Evolutionary conservation across 2,888 invertebrate species (phyloP), one percentile per base, ranked within the genome.

Genomic region (Myopa testacea): DNA sequence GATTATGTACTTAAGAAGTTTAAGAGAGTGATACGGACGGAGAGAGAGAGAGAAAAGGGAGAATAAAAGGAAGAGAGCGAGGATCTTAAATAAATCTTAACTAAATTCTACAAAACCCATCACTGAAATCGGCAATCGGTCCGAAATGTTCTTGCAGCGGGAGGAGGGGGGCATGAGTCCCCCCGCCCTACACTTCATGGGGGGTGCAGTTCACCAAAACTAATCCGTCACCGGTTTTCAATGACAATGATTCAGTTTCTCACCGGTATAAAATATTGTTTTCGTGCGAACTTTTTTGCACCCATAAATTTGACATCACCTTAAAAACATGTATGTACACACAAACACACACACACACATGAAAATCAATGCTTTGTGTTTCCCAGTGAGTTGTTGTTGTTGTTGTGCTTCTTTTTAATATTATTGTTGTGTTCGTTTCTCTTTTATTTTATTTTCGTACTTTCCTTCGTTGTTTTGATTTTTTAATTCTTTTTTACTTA

Each of bases 181-280:
- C 26, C 26, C 26, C 26, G 26, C 26, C 26, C 26, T 26, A 26
- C 26, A 26, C 26, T 26, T 26, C 26, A 26, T 26, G 26, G 26
- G 26, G 1, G 26, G 26, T 26, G 26, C 26, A 26, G 26, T 26
- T 26, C 26, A 26, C 26, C 26, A 26, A 26, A 26, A 26, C 2
- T 26, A 26, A 26, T 2, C 26, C 26, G 26, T 45, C 45, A 26
- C 7, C 19, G 26, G 62, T 62, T 26, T 26, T 26, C 62, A 10
- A 10, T 62, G 3, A n/a, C 37, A 8, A 4, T 60, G 58, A 55
- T 38, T 14, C 71, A 14, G 6, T 58, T 71, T 72, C 72, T 26
- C 72, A 72, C 45, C 7, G 19, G 40, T 72, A 72, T 72, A 72
- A 14, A 58, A 71, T 60, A 26, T 37, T 26, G 26, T 16, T 55